Evolutionary conservation across 1,140 invertebrate genomes (phyloP).

Genomic region (Octopus bimaculoides): DNA sequence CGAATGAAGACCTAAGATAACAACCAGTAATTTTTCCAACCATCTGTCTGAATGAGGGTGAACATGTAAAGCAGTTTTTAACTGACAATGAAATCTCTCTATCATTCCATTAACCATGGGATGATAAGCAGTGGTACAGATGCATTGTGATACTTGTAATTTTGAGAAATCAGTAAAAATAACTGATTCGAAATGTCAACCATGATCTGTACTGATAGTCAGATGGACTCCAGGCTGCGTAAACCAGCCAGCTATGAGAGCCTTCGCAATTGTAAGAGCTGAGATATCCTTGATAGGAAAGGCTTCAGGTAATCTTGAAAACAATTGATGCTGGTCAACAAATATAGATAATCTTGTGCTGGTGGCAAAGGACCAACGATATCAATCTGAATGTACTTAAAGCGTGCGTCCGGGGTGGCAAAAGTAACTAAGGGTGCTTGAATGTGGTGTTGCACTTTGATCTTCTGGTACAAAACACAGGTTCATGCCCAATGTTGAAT

Average conservation of each 20-base stretch:
- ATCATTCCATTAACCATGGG: slow-evolving; percentile 18
- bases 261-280: slow-evolving; percentile 35
- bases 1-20: slow-evolving; percentile 19
- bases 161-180: not conserved
- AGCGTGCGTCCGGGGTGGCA: slow-evolving; percentile 11
- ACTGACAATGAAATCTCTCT: slow-evolving; percentile 22
- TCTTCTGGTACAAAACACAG: slow-evolving; percentile 4
- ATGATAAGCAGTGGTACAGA: slow-evolving; percentile 20
- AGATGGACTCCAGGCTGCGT: slow-evolving; percentile 40
- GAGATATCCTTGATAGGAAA: slow-evolving; percentile 56
- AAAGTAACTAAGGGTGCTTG: slow-evolving; percentile 2
- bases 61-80: slow-evolving; percentile 20
- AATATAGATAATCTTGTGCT: slow-evolving; percentile 45
- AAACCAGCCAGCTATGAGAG: slow-evolving; percentile 50
- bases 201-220: slow-evolving; percentile 55
- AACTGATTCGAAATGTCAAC: slow-evolving; percentile 50
- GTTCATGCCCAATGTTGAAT: not conserved
- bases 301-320: slow-evolving; percentile 53
- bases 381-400: slow-evolving; percentile 59
- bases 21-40: slow-evolving; percentile 8
- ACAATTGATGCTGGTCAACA: slow-evolving; percentile 46
- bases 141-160: slow-evolving; percentile 3
- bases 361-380: slow-evolving; percentile 57
- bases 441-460: slow-evolving; percentile 20
- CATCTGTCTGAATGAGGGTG: slow-evolving; percentile 5